These are phyloP conservation scores for Tetragnatha versicolor DNA, from an alignment of 1,140 invertebrate species.

Conservation along the genomic window DNA sequence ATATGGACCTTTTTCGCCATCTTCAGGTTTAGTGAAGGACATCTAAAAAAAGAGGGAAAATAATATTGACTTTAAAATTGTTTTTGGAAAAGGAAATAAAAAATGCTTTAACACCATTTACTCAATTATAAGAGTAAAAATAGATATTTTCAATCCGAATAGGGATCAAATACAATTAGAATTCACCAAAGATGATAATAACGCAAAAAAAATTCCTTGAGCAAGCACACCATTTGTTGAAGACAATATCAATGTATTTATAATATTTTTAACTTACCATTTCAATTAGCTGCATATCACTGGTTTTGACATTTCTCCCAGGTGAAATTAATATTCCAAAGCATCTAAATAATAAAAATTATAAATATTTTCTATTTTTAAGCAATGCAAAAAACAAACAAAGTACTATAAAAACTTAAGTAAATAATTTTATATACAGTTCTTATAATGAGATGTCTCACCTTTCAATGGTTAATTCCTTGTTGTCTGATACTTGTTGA, in stretches of 20 bases:
- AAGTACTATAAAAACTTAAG: neutral
- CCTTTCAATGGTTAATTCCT: conserved; percentile 65
- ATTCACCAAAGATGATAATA: too few species aligned
- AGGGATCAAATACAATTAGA: too few species aligned
- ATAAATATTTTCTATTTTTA: neutral
- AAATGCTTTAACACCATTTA: too few species aligned
- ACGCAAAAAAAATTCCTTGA: too few species aligned
- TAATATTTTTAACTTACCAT: too few species aligned
- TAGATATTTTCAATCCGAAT: too few species aligned
- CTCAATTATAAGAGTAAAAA: too few species aligned
- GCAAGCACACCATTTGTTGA: too few species aligned
- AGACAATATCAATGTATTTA: too few species aligned
- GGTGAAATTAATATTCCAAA: conserved; percentile 94
- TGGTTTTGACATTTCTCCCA: conserved; percentile 90
- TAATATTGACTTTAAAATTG: too few species aligned
- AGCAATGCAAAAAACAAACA: neutral
- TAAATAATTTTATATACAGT: too few species aligned
- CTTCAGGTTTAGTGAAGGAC: conserved; percentile 48
- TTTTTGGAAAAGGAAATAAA: too few species aligned
- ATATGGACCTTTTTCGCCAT: conserved; percentile 32
- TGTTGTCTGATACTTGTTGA: conserved; percentile 74
- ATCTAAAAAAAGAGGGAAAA: conserved; percentile 18
- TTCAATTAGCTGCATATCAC: conserved; percentile 94
- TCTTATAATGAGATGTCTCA: conserved; percentile 56
- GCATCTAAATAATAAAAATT: conserved; percentile 71